Evolutionary conservation across 2,113 vertebrate species (phyloP), one percentile per base, ranked within the genome.

Genomic region (Spermophilus dauricus): DNA sequence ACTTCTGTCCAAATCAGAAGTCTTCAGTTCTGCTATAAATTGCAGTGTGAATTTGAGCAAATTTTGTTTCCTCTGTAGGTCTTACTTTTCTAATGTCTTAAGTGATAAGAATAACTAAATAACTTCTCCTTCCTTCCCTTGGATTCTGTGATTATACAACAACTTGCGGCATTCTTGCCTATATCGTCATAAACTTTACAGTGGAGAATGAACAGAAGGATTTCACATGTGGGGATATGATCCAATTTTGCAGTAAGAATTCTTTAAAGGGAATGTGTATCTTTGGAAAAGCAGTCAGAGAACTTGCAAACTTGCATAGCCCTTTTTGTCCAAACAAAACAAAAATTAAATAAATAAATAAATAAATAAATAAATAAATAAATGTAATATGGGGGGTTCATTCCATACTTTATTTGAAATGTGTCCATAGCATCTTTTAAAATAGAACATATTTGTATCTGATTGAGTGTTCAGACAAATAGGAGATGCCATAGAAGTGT

Each of bases 121-220:
- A 42, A 42, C 63, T 73, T 76, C 73, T 84, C 61, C 51, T 92
- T 89, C 26, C 28, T 53, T 91, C 48, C 26, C n/a, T 94, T 53
- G 73, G 30, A 90, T 89, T 93, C 34, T 86, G 14, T 82, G 51
- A 91, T 96, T 83, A 65, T 83, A 83, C 28, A 39, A 53, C 84
- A 84, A 88, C 14, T 81, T 70, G 45, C 18, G 24, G 56, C 80
- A 83, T 32, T 91, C 90, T 91, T 84, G 24, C 51, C 17, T 95
- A 12, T 22, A 90, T 70, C 83, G 67, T 75, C 63, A 87, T 37
- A 20, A 96, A 93, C 91, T 91, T 89, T 89, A 95, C 65, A 94
- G 58, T 91, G 10, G 51, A 95, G 17, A 78, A 32, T 24, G 42
- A 56, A 89, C 39, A 70, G 5, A 42, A 93, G 34, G 63, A 91